phyloP scores from a whole-genome alignment of 1,140 invertebrate genomes.

The Drosophila lacertosa region DNA sequence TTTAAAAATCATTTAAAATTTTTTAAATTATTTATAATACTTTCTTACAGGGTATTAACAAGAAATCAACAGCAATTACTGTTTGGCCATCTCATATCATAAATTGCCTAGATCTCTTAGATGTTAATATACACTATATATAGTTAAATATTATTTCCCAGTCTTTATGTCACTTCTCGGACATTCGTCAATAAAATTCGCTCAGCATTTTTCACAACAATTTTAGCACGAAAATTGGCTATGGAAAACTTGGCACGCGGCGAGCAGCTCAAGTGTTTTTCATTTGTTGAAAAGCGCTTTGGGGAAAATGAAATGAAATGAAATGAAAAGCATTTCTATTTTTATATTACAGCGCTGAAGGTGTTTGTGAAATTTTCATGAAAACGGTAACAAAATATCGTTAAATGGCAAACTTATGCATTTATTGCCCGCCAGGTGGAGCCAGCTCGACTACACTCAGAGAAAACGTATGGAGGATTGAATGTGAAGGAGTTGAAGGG shows the following conservation, averaged over 20 bases:
- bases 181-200: slow-evolving; percentile 1
- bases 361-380: slow-evolving; percentile 47
- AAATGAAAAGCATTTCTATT: slow-evolving; percentile 31
- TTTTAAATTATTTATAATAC: too few species aligned
- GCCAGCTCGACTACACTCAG: too few species aligned
- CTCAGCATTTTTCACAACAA: slow-evolving; percentile 8
- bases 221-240: slow-evolving; percentile 20
- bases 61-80: too few species aligned
- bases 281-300: slow-evolving; percentile 10
- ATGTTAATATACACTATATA: neutral
- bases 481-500: slow-evolving; percentile 51
- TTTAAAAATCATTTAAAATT: too few species aligned
- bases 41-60: too few species aligned
- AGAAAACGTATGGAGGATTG: too few species aligned
- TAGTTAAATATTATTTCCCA: neutral
- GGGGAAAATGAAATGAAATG: slow-evolving; percentile 10
- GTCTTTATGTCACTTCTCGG: neutral
- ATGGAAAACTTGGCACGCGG: slow-evolving; percentile 9
- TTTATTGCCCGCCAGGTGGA: slow-evolving; percentile 62
- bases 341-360: slow-evolving; percentile 30
- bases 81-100: too few species aligned
- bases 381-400: slow-evolving; percentile 76
- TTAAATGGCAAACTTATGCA: slow-evolving; percentile 79
- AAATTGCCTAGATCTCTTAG: slow-evolving; percentile 1
- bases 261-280: neutral